A percentile compares a stretch with the other conserved stretches of the same genome.
Evolutionary conservation across 2,797 vertebrate genomes (phyloP).

Genomic region (Pelodytes ibericus): DNA sequence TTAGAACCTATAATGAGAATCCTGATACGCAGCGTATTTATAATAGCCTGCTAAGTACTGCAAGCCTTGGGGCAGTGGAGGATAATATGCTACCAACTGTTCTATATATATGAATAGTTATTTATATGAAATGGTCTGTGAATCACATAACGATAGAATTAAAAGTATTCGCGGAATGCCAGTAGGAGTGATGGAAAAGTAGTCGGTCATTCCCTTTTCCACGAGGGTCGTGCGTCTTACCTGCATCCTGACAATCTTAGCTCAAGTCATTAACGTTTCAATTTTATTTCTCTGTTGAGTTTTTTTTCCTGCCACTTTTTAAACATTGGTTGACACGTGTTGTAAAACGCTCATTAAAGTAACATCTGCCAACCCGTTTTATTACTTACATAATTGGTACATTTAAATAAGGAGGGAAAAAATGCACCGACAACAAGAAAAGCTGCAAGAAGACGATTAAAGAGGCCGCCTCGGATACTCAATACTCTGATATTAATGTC

Average conservation of each 20-base stretch:
- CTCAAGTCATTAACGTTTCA: conserved; percentile 32
- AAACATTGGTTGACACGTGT: conserved; percentile 24
- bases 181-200: conserved; percentile 3
- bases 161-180: neutral
- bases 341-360: conserved; percentile 24
- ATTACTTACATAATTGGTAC: conserved; percentile 25
- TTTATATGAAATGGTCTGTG: conserved; percentile 22
- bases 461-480: neutral
- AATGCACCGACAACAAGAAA: conserved; percentile 16
- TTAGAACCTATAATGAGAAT: conserved; percentile 45
- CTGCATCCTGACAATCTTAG: conserved; percentile 34
- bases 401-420: too few species aligned
- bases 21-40: conserved; percentile 17
- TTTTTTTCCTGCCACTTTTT: conserved; percentile 5
- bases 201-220: conserved; percentile 23
- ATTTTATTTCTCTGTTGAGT: conserved; percentile 26
- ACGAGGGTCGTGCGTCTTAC: neutral
- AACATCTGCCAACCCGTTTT: conserved; percentile 34
- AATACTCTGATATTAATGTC: neutral
- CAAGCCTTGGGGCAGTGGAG: conserved; percentile 18
- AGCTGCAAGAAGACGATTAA: conserved; percentile 10
- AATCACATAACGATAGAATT: conserved; percentile 5
- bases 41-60: conserved; percentile 41
- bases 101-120: conserved; percentile 20
- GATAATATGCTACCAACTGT: conserved; percentile 26